These are phyloP conservation scores for Microtus richardsoni DNA, from an alignment of 2,113 vertebrate species.

Conservation along the genomic window DNA sequence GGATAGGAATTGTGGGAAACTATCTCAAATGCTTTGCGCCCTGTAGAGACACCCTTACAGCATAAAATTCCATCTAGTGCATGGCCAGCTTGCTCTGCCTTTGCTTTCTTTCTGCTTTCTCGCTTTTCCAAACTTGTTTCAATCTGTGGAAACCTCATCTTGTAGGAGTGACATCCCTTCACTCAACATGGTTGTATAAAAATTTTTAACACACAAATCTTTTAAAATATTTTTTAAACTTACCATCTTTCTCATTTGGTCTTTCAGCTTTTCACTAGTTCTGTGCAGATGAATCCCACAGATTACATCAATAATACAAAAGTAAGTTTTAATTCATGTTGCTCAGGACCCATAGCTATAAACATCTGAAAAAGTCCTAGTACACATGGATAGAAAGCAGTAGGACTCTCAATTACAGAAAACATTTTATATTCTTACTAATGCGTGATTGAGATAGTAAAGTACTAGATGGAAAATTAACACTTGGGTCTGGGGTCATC, in stretches of 20 bases:
- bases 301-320: slow-evolving; percentile 89
- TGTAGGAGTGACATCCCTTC: slow-evolving; percentile 66
- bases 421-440: slow-evolving; percentile 49
- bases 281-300: slow-evolving; percentile 91
- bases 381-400: slow-evolving; percentile 51
- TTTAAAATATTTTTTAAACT: slow-evolving; percentile 76
- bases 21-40: not conserved
- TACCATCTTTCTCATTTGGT: slow-evolving; percentile 86
- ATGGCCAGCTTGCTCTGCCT: slow-evolving; percentile 42
- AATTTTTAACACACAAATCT: slow-evolving; percentile 74
- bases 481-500: slow-evolving; percentile 31
- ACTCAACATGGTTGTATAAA: slow-evolving; percentile 69
- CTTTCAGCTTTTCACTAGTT: slow-evolving; percentile 91
- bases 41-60: not conserved
- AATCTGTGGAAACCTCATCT: slow-evolving; percentile 51
- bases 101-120: slow-evolving; percentile 48
- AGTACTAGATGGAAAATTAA: slow-evolving; percentile 27
- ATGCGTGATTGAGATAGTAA: slow-evolving; percentile 29
- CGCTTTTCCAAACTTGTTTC: slow-evolving; percentile 59
- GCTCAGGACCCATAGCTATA: slow-evolving; percentile 68
- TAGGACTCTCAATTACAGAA: slow-evolving; percentile 57
- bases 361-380: slow-evolving; percentile 54
- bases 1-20: not conserved
- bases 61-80: not conserved
- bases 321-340: slow-evolving; percentile 87